Evolutionary conservation across 2,888 invertebrate genomes (phyloP).

Genomic region (Ichneumoninae sp.): DNA sequence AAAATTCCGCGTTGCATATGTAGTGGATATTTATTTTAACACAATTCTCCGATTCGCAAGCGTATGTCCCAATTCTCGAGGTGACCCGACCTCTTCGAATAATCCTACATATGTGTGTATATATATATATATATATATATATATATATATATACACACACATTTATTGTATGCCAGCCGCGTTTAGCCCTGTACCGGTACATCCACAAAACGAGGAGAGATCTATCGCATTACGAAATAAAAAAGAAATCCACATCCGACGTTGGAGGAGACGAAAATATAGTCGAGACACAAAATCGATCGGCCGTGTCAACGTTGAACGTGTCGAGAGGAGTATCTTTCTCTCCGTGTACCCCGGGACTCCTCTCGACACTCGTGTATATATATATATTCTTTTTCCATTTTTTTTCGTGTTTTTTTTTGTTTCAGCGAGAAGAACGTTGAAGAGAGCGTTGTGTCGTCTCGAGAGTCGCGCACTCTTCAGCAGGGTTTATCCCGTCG

Average conservation of each 20-base stretch:
- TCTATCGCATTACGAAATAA: slow-evolving; percentile 61
- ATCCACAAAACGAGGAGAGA: slow-evolving; percentile 30
- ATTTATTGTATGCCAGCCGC: slow-evolving; percentile 6
- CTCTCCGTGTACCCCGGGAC: slow-evolving; percentile 43
- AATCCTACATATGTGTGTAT: not conserved
- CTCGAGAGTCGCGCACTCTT: slow-evolving; percentile 62
- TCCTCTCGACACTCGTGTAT: slow-evolving; percentile 55
- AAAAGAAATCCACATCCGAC: slow-evolving; percentile 51
- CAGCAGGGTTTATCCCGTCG: slow-evolving; percentile 68
- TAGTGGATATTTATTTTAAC: not conserved
- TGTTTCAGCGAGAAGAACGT: slow-evolving; percentile 38
- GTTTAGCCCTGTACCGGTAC: slow-evolving; percentile 28
- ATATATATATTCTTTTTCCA: slow-evolving; percentile 30
- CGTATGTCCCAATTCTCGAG: slow-evolving; percentile 3
- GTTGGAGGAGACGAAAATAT: slow-evolving; percentile 61
- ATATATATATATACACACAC: not conserved
- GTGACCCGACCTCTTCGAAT: slow-evolving; percentile 2
- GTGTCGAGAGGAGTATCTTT: slow-evolving; percentile 62
- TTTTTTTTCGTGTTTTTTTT: slow-evolving; percentile 31
- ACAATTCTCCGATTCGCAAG: slow-evolving; percentile 5
- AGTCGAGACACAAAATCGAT: slow-evolving; percentile 65
- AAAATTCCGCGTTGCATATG: not conserved
- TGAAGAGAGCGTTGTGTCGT: slow-evolving; percentile 62
- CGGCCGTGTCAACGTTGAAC: slow-evolving; percentile 66
- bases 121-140: too few species aligned